Evolutionary conservation across 2,888 invertebrate species (phyloP).

Genomic region (Halocaridina rubra): DNA sequence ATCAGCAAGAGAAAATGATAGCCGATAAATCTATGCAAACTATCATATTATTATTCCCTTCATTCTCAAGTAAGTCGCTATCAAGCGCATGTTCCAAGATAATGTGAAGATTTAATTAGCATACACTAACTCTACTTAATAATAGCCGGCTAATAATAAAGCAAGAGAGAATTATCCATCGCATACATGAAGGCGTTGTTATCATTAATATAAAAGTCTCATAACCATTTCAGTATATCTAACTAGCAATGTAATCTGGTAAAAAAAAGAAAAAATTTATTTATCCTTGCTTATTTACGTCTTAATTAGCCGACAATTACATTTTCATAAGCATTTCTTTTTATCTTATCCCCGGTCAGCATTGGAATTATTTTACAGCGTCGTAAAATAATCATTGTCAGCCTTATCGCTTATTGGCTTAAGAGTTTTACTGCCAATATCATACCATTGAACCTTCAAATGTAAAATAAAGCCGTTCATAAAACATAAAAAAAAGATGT

Average conservation of each 20-base stretch:
- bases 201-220: constrained; percentile 22
- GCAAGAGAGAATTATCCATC: constrained; percentile 8
- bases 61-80: background rate
- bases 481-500: no score
- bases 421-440: constrained; percentile 10
- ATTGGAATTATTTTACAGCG: constrained; percentile 48
- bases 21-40: background rate
- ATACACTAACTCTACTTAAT: constrained; percentile 31
- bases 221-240: constrained; percentile 38
- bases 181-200: constrained; percentile 22
- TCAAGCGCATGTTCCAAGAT: constrained; percentile 26
- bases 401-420: constrained; percentile 37
- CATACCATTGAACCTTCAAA: background rate
- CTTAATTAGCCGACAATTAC: constrained; percentile 55
- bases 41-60: background rate
- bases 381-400: constrained; percentile 45
- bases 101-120: constrained; percentile 28
- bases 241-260: constrained; percentile 18
- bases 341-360: constrained; percentile 46
- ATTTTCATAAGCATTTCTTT: constrained; percentile 55
- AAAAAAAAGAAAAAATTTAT: constrained; percentile 19
- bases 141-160: constrained; percentile 37
- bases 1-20: background rate
- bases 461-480: background rate
- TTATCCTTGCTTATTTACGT: constrained; percentile 24